Evolutionary conservation across 2,888 invertebrate species (phyloP).

Genomic region (Leptopilina syphax): DNA sequence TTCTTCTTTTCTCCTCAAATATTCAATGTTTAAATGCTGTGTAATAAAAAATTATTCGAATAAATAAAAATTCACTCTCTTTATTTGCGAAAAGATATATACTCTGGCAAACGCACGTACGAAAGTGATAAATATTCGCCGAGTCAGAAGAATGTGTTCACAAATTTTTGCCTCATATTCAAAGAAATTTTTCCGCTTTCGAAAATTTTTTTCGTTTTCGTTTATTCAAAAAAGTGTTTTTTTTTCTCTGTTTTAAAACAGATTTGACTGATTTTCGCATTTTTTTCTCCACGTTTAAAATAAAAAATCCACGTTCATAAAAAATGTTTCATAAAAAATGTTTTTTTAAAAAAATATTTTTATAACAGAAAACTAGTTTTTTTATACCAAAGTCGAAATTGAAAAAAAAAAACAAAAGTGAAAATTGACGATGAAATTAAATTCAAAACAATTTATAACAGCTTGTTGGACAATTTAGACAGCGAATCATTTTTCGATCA

Average conservation of each 20-base stretch:
- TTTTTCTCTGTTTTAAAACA: too few relatives aligned
- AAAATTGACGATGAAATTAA: not conserved
- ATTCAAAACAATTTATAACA: constrained; percentile 3
- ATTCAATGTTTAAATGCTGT: constrained; percentile 32
- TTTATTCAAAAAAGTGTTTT: too few relatives aligned
- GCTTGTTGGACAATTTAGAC: not conserved
- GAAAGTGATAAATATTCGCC: constrained; percentile 36
- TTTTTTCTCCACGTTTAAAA: too few relatives aligned
- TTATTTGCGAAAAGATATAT: constrained; percentile 27
- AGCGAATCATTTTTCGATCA: constrained; percentile 1
- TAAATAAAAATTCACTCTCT: constrained; percentile 15
- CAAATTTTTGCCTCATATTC: not conserved
- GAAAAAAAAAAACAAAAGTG: not conserved
- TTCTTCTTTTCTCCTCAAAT: not conserved
- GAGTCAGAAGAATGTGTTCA: not conserved
- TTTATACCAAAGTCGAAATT: not conserved
- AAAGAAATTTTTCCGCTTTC: not conserved
- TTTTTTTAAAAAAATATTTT: too few relatives aligned
- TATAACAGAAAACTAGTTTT: too few relatives aligned
- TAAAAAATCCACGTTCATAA: too few relatives aligned
- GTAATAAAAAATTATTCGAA: constrained; percentile 27
- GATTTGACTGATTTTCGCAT: too few relatives aligned
- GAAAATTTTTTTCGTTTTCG: not conserved
- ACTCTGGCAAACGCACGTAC: not conserved
- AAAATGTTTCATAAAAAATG: too few relatives aligned